A percentile compares a stretch with the other conserved stretches of the same genome.
These are phyloP conservation scores for Dastarcus helophoroides DNA, from an alignment of 2,888 invertebrate species.

Conservation along the genomic window DNA sequence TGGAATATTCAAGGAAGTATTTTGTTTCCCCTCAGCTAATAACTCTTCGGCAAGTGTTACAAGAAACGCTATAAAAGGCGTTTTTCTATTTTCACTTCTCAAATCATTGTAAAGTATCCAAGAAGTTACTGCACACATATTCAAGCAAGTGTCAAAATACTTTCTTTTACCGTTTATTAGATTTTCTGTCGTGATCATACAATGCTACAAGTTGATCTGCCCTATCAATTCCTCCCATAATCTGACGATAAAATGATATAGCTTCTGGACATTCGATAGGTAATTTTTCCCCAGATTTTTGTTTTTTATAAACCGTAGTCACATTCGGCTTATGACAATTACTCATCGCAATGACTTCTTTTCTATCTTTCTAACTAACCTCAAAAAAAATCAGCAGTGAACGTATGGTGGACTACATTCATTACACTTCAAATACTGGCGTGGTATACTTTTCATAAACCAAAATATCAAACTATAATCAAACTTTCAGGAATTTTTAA, in stretches of 20 bases:
- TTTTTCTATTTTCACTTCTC: slow-evolving; percentile 8
- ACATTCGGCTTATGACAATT: slow-evolving; percentile 1
- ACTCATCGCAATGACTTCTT: too few species aligned
- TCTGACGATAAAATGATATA: slow-evolving; percentile 1
- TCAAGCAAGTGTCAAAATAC: slow-evolving; percentile 1
- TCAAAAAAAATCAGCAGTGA: too few species aligned
- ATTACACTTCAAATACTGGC: too few species aligned
- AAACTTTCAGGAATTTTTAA: too few species aligned
- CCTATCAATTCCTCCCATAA: neutral
- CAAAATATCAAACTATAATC: too few species aligned
- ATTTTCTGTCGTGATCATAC: too few species aligned
- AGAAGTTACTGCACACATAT: neutral
- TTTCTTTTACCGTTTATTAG: slow-evolving; percentile 1
- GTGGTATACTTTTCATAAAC: too few species aligned
- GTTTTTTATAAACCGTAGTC: neutral
- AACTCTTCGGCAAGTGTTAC: slow-evolving; percentile 13
- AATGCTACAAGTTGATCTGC: neutral
- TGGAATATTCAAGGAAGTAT: slow-evolving; percentile 8
- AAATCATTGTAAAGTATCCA: slow-evolving; percentile 1
- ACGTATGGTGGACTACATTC: too few species aligned
- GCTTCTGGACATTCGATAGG: neutral
- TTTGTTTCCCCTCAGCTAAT: slow-evolving; percentile 9
- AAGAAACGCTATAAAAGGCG: slow-evolving; percentile 7
- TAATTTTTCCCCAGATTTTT: neutral
- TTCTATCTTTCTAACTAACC: too few species aligned